These are phyloP conservation scores for Microtus ochrogaster DNA, from an alignment of 2,113 vertebrate genomes.

Conservation along the genomic window DNA sequence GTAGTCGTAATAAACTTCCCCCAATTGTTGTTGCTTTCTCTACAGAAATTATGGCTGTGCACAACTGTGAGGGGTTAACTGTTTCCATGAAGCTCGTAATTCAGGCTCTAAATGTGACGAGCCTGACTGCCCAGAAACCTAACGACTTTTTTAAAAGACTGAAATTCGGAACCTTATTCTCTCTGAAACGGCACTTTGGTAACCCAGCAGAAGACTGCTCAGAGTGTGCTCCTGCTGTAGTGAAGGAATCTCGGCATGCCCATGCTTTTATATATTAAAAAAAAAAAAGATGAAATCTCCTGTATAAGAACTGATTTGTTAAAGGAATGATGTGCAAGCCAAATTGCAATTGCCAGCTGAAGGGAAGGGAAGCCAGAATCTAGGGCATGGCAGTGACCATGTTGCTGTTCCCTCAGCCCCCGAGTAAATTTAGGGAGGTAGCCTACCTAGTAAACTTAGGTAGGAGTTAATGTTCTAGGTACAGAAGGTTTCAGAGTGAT, in stretches of 20 bases:
- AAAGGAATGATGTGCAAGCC: not conserved
- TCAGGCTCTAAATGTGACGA: conserved; percentile 63
- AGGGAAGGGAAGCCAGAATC: not conserved
- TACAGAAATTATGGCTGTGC: conserved; percentile 69
- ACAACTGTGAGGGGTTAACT: conserved; percentile 60
- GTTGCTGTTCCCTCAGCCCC: not conserved
- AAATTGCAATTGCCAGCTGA: not conserved
- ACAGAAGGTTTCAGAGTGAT: not conserved
- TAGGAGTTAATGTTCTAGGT: not conserved
- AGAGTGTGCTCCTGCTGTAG: not conserved
- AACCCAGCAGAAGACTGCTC: conserved; percentile 7
- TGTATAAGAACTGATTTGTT: not conserved
- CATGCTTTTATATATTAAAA: not conserved
- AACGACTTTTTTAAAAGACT: conserved; percentile 79
- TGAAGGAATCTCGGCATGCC: not conserved
- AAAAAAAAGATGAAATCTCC: conserved; percentile 48
- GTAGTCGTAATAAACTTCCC: conserved; percentile 68
- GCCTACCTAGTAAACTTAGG: not conserved
- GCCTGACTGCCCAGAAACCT: conserved; percentile 76
- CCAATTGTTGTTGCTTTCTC: conserved; percentile 64
- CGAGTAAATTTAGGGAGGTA: not conserved
- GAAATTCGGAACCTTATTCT: conserved; percentile 67
- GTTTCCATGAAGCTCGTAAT: conserved; percentile 67
- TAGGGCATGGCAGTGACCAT: not conserved
- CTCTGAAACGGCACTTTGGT: not conserved